Conservation (phyloP, 1,140 invertebrate genomes). For the Macrobrachium rosenbergii region DNA sequence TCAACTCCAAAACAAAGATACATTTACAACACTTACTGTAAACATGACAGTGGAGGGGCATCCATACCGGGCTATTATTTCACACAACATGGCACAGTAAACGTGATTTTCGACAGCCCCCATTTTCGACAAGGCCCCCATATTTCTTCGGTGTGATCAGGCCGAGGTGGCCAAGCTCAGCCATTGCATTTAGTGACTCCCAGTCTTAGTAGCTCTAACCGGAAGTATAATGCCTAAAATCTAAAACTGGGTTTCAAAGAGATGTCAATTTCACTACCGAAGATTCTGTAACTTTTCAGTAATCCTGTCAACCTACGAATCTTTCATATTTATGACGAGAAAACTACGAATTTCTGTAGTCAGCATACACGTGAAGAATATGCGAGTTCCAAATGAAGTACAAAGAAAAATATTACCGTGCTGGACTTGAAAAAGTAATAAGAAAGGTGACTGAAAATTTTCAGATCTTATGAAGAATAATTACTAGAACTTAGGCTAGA, state of each 20-base stretch:
- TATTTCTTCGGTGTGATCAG: slow-evolving; percentile 56
- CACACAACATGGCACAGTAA: slow-evolving; percentile 45
- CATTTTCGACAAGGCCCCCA: slow-evolving; percentile 55
- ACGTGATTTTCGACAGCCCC: no score
- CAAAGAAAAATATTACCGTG: no score
- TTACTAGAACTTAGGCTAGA: background rate
- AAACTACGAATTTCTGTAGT: no score
- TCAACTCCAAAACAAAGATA: background rate
- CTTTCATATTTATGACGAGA: no score
- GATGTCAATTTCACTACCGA: no score
- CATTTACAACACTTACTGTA: slow-evolving; percentile 49
- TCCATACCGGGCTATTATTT: slow-evolving; percentile 60
- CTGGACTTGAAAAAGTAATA: no score
- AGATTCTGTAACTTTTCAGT: no score
- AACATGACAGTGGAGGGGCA: slow-evolving; percentile 58
- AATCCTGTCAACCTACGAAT: no score
- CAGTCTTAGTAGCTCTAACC: slow-evolving; percentile 43
- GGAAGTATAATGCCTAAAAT: background rate
- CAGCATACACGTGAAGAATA: no score
- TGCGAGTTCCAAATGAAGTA: no score
- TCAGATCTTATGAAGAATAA: background rate
- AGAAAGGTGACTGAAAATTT: no score
- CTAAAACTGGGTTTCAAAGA: no score
- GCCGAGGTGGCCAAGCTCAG: slow-evolving; percentile 56
- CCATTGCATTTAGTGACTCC: slow-evolving; percentile 46